Evolutionary conservation across 2,888 invertebrate genomes (phyloP).

Genomic region (Monochamus alternatus): DNA sequence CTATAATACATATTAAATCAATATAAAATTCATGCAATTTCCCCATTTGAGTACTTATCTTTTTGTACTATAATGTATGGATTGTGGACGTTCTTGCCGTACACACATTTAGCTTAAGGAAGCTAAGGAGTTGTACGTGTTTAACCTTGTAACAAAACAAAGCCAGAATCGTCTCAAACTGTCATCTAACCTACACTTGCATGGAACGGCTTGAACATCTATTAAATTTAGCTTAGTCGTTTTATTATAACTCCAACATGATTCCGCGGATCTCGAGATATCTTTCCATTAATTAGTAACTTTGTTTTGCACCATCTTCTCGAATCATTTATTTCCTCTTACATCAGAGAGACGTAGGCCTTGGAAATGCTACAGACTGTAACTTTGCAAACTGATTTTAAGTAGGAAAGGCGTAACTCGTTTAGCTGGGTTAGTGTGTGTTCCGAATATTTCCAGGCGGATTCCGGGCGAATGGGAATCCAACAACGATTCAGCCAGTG

Average conservation of each 20-base stretch:
- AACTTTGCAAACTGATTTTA: constrained; percentile 29
- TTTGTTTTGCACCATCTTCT: constrained; percentile 25
- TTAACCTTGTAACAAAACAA: background rate
- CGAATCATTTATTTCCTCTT: constrained; percentile 27
- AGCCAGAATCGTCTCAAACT: background rate
- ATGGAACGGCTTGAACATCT: constrained; percentile 26
- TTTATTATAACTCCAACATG: constrained; percentile 27
- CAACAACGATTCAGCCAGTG: background rate
- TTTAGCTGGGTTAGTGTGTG: constrained; percentile 16
- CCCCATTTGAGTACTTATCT: no score
- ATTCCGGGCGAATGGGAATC: background rate
- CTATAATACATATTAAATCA: no score
- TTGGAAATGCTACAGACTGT: constrained; percentile 9
- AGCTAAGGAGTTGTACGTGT: background rate
- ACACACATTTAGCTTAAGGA: background rate
- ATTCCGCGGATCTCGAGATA: constrained; percentile 27
- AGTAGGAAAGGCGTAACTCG: constrained; percentile 26
- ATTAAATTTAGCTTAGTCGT: constrained; percentile 33
- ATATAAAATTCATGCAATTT: no score
- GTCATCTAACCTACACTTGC: background rate
- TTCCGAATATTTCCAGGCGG: constrained; percentile 2
- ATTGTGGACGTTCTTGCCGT: background rate
- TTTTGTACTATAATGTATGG: no score
- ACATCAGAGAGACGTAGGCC: constrained; percentile 14
- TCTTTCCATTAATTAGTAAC: constrained; percentile 34